phyloP scores from a whole-genome alignment of 2,888 invertebrate species.

The Stenodera caucasica region DNA sequence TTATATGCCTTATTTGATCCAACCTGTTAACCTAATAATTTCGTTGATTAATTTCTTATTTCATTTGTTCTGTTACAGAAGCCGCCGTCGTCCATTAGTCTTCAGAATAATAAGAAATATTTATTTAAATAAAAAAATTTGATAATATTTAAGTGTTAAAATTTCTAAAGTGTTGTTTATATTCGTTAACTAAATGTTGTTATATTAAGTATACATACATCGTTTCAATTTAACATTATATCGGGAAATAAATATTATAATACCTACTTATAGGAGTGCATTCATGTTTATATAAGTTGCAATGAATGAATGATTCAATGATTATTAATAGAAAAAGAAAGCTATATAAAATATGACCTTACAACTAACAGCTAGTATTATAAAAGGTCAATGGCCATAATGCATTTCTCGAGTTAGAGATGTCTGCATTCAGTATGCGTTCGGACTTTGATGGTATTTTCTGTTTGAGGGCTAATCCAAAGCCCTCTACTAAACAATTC shows the following conservation, averaged over 20 bases:
- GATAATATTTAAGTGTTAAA: constrained; percentile 29
- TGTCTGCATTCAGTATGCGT: constrained; percentile 45
- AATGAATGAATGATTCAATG: constrained; percentile 39
- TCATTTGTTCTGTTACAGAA: constrained; percentile 33
- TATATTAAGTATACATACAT: constrained; percentile 15
- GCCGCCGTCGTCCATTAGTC: constrained; percentile 36
- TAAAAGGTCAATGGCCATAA: constrained; percentile 48
- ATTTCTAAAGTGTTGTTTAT: constrained; percentile 29
- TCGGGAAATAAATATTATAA: neutral
- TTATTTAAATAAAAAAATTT: constrained; percentile 19
- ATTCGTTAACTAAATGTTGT: constrained; percentile 29
- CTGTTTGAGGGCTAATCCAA: constrained; percentile 14
- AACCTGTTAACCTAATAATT: constrained; percentile 1
- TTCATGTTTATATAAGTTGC: constrained; percentile 26
- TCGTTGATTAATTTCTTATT: neutral
- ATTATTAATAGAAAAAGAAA: constrained; percentile 33
- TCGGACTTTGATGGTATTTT: constrained; percentile 27
- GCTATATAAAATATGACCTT: constrained; percentile 38
- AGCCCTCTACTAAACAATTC: constrained; percentile 1
- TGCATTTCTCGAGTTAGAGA: constrained; percentile 45
- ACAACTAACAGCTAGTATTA: constrained; percentile 43
- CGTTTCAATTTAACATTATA: constrained; percentile 19
- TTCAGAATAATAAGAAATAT: constrained; percentile 26
- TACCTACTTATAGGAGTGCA: constrained; percentile 24
- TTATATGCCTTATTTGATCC: neutral